Evolutionary conservation across 2,888 invertebrate species (phyloP).

Genomic region (Oxytorus armatus): DNA sequence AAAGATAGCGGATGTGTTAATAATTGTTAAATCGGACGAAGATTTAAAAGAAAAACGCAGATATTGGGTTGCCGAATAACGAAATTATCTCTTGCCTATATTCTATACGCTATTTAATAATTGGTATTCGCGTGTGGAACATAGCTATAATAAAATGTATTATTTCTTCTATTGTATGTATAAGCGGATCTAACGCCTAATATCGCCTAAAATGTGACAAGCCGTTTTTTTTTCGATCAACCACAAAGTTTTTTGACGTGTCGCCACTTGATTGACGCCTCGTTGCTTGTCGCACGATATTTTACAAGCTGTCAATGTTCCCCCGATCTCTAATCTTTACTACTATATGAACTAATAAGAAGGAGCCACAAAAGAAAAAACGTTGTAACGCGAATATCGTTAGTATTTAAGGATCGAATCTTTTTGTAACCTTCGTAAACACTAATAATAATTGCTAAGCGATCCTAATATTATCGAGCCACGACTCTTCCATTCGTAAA

Average conservation of each 20-base stretch:
- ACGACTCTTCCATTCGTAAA: slow-evolving; percentile 69
- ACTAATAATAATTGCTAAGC: slow-evolving; percentile 56
- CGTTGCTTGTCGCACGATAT: slow-evolving; percentile 34
- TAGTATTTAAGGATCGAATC: slow-evolving; percentile 60
- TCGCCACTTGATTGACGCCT: slow-evolving; percentile 10
- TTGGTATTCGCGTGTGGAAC: slow-evolving; percentile 25
- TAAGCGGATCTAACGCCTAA: slow-evolving; percentile 19
- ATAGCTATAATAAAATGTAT: slow-evolving; percentile 1
- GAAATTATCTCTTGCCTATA: slow-evolving; percentile 16
- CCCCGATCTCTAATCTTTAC: slow-evolving; percentile 45
- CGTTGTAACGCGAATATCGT: slow-evolving; percentile 57
- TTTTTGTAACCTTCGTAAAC: slow-evolving; percentile 67
- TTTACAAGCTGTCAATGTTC: slow-evolving; percentile 40
- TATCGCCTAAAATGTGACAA: slow-evolving; percentile 17
- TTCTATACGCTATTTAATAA: slow-evolving; percentile 23
- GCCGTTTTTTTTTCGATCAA: not conserved
- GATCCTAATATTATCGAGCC: slow-evolving; percentile 56
- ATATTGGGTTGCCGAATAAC: slow-evolving; percentile 15
- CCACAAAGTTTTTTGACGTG: not conserved
- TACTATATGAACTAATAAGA: slow-evolving; percentile 20
- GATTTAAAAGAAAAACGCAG: slow-evolving; percentile 19
- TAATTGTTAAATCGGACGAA: slow-evolving; percentile 74
- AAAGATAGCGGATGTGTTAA: slow-evolving; percentile 78
- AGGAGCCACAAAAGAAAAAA: slow-evolving; percentile 6
- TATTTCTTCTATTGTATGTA: not conserved